Evolutionary conservation across 2,797 vertebrate genomes (phyloP).

Genomic region (Eremophila alpestris): DNA sequence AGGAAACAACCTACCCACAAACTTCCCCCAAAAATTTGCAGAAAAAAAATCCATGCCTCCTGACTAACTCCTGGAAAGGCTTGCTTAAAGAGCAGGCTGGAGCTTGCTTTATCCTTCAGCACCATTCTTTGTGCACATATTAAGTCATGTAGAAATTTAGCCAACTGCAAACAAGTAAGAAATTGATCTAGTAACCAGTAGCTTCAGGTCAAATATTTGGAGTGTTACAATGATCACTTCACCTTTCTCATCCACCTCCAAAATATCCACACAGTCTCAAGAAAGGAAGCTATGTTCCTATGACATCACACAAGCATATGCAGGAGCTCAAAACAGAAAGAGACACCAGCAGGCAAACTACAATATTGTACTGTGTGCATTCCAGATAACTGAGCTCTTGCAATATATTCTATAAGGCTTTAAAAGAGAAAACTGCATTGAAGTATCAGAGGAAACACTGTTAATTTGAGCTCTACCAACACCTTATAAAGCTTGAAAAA

Average conservation of each 20-base stretch:
- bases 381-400: background rate
- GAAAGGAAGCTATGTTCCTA: background rate
- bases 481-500: background rate
- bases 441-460: background rate
- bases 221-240: background rate
- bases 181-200: background rate
- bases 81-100: background rate
- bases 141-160: background rate
- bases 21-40: rapidly evolving
- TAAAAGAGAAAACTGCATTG: background rate
- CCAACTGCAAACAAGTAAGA: background rate
- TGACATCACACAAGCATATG: background rate
- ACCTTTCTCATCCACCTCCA: background rate
- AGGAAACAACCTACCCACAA: background rate
- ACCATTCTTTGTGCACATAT: background rate
- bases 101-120: background rate
- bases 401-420: background rate
- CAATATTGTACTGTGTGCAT: background rate
- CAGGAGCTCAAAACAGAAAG: background rate
- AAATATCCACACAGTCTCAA: background rate
- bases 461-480: background rate
- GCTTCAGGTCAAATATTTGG: background rate
- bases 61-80: background rate
- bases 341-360: background rate
- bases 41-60: background rate